Conservation (phyloP, 2,113 vertebrate species). For the Catharus fuscescens region DNA sequence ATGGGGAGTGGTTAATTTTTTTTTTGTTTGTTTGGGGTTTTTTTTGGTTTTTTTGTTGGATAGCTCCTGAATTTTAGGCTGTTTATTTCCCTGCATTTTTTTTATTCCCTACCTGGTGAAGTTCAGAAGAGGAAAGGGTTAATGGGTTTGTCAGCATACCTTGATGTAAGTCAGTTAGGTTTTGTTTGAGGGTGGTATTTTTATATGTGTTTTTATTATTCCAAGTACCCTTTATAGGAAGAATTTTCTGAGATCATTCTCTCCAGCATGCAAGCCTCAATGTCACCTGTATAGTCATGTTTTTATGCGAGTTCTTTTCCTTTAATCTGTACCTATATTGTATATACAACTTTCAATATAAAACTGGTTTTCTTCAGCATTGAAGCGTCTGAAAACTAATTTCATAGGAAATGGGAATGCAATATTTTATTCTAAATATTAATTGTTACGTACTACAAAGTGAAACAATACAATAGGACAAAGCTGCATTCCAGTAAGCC, state of each 20-base stretch:
- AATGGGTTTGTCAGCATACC: not conserved
- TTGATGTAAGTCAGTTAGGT: not conserved
- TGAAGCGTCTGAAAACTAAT: not conserved
- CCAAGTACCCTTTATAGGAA: not conserved
- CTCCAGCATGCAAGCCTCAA: accelerated
- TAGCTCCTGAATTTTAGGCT: not conserved
- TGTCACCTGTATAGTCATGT: not conserved
- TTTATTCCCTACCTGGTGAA: not conserved
- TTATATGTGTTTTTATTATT: not conserved
- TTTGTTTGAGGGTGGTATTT: not conserved
- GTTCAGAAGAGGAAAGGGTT: not conserved
- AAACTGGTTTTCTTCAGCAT: not conserved
- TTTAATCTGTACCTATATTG: not conserved
- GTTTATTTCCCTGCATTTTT: not conserved
- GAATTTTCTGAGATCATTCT: not conserved
- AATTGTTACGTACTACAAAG: not conserved
- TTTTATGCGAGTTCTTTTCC: not conserved
- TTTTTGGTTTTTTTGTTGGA: not conserved
- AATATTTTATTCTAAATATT: not conserved
- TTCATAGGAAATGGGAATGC: not conserved
- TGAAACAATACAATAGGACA: not conserved
- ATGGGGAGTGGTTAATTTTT: not conserved
- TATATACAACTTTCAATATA: not conserved
- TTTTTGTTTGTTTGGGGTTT: no score
- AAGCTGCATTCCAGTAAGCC: not conserved